Percentiles rank a stretch among this genome's conserved stretches.
Evolutionary conservation across 92 coral and sea anemone species (phyloP).

Genomic region (Phenganax stokvisi): DNA sequence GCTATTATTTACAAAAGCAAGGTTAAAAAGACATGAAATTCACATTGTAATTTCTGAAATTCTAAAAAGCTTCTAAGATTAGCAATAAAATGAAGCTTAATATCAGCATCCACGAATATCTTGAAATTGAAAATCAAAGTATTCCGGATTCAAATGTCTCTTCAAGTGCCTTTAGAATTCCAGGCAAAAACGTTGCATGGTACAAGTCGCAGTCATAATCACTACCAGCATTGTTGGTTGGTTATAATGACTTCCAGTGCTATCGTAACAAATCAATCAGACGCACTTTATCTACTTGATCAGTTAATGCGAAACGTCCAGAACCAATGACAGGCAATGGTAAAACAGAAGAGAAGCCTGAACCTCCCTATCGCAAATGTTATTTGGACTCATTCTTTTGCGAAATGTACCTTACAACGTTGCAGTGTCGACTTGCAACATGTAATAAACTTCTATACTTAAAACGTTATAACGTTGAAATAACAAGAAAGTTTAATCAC

Average conservation of each 20-base stretch:
- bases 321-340: too few relatives aligned
- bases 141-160: too few relatives aligned
- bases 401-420: too few relatives aligned
- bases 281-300: too few relatives aligned
- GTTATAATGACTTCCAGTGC: background rate
- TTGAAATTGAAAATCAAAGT: background rate
- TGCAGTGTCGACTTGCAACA: too few relatives aligned
- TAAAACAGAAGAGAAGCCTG: too few relatives aligned
- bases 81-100: background rate
- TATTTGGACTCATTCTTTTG: too few relatives aligned
- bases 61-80: background rate
- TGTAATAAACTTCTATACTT: background rate
- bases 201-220: background rate
- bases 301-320: too few relatives aligned
- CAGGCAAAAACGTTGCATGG: background rate
- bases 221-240: background rate
- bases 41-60: background rate
- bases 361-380: too few relatives aligned
- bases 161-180: background rate
- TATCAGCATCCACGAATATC: background rate
- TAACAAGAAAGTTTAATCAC: constrained; percentile 35
- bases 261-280: too few relatives aligned
- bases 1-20: constrained; percentile 21
- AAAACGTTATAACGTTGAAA: constrained; percentile 2
- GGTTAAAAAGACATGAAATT: background rate